Percentiles rank a stretch among this genome's conserved stretches.
phyloP scores from a whole-genome alignment of 2,113 vertebrate species.

The Promerops cafer region DNA sequence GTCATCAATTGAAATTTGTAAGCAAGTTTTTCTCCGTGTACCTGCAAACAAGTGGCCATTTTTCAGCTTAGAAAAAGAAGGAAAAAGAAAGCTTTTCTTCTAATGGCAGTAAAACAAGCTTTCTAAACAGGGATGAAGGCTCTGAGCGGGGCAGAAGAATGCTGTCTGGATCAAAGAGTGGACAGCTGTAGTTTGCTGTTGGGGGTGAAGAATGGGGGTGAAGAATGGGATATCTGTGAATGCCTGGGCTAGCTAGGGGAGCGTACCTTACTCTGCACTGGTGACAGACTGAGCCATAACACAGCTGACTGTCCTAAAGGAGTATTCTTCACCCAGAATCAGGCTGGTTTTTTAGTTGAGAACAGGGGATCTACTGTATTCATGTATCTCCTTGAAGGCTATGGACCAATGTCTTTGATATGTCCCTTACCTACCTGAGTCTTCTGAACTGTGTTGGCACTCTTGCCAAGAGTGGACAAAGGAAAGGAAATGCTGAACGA shows the following conservation, averaged over 20 bases:
- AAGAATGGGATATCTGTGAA: neutral
- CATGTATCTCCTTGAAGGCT: neutral
- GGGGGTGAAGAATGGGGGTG: neutral
- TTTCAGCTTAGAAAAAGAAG: neutral
- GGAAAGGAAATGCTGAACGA: neutral
- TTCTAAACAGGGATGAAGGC: neutral
- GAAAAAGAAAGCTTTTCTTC: neutral
- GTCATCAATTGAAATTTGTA: neutral
- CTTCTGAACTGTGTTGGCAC: neutral
- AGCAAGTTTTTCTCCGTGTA: neutral
- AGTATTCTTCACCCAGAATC: neutral
- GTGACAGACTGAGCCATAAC: neutral
- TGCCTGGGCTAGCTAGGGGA: neutral
- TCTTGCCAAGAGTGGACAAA: neutral
- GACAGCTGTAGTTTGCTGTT: neutral
- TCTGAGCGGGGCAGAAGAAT: neutral
- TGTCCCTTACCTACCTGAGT: neutral
- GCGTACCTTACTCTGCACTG: neutral
- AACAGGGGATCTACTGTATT: neutral
- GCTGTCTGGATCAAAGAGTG: neutral
- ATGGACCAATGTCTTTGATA: neutral
- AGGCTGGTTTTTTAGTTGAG: neutral
- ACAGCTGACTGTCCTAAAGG: neutral
- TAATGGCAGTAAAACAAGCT: neutral
- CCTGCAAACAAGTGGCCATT: neutral